Conservation (phyloP, 37 sponge, comb jelly and placozoan genomes). For the Tethya wilhelma region DNA sequence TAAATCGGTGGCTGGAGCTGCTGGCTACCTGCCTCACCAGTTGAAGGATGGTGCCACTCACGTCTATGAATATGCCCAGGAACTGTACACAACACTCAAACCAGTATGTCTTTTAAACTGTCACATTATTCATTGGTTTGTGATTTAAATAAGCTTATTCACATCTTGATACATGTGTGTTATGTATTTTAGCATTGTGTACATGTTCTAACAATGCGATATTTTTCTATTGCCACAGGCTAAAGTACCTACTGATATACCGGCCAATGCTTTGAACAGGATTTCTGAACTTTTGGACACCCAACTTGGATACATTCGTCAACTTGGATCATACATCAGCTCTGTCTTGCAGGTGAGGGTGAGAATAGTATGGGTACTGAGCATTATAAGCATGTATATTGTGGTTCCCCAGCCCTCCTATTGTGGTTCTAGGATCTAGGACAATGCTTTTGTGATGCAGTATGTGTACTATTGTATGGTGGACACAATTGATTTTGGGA, state of each 20-base stretch:
- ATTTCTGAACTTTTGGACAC: conserved; percentile 57
- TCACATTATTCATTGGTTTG: neutral
- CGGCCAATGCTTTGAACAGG: conserved; percentile 26
- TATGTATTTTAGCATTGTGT: neutral
- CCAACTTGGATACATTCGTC: conserved; percentile 46
- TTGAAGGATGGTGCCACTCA: conserved; percentile 46
- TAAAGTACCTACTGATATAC: conserved; percentile 55
- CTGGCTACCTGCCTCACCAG: conserved; percentile 50
- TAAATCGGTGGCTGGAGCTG: conserved; percentile 41
- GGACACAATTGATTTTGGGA: no score
- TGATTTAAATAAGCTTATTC: neutral
- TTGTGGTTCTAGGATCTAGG: neutral
- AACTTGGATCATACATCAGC: conserved; percentile 51
- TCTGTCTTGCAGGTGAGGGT: conserved; percentile 40
- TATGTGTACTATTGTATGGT: no score
- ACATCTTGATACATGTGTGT: no score
- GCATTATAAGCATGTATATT: neutral
- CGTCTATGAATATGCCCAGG: conserved; percentile 46
- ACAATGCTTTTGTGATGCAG: no score
- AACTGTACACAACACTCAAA: conserved; percentile 60
- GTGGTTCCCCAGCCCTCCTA: neutral
- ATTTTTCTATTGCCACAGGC: conserved; percentile 11
- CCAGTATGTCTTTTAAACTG: conserved; percentile 19
- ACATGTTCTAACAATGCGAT: neutral
- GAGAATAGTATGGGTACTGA: neutral